These are phyloP conservation scores for Polydrusus tereticollis DNA, from an alignment of 2,888 invertebrate genomes.

Conservation along the genomic window DNA sequence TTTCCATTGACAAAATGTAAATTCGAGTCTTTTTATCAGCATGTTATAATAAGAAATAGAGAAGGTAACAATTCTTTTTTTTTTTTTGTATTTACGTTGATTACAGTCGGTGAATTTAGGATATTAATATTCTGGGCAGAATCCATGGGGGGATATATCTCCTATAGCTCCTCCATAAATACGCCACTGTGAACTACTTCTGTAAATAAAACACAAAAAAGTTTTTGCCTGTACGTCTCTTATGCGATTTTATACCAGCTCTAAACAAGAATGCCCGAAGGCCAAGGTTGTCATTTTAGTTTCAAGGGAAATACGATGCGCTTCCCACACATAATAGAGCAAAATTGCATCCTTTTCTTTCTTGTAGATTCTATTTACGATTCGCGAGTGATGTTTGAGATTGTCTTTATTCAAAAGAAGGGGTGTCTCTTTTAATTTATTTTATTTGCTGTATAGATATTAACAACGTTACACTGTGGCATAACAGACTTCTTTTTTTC, in stretches of 20 bases:
- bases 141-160: no score
- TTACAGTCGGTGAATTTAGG: no score
- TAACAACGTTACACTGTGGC: no score
- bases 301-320: neutral
- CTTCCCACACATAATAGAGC: neutral
- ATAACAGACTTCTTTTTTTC: no score
- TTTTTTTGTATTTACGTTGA: no score
- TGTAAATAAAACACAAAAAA: neutral
- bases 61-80: no score
- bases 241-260: neutral
- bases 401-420: neutral
- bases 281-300: constrained; percentile 18
- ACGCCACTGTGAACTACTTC: no score
- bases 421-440: neutral
- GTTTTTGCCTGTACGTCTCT: neutral
- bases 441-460: neutral
- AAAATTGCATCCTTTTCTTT: constrained; percentile 8
- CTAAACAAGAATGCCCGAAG: neutral
- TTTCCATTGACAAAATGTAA: no score
- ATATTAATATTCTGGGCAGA: no score
- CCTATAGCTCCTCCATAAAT: no score
- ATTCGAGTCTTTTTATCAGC: no score
- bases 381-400: neutral
- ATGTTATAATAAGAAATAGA: no score
- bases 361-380: neutral